These are phyloP conservation scores for Caenorhabditis latens DNA, from an alignment of 1,140 invertebrate genomes.

Conservation along the genomic window DNA sequence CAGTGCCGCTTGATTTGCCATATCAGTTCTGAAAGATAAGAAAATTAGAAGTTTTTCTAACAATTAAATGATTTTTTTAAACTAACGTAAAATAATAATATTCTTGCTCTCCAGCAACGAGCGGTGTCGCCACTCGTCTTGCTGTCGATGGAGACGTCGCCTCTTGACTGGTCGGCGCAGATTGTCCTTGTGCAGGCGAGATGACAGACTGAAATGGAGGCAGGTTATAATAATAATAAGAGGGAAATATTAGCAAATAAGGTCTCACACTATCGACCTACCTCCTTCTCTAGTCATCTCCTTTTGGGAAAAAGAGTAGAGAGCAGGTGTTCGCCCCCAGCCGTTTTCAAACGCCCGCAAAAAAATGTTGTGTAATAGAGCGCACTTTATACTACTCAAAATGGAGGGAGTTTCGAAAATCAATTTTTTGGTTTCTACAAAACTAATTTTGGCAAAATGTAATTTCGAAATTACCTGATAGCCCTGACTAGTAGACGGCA, in stretches of 20 bases:
- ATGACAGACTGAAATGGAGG: neutral
- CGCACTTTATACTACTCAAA: neutral
- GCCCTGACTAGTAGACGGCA: constrained; percentile 24
- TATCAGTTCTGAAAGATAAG: constrained; percentile 23
- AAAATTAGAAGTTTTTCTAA: neutral
- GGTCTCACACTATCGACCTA: neutral
- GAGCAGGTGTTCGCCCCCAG: neutral
- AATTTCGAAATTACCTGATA: neutral
- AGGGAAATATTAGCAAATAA: neutral
- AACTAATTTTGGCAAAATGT: neutral
- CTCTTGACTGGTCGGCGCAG: constrained; percentile 14
- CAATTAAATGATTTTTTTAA: neutral
- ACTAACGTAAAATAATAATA: constrained; percentile 52
- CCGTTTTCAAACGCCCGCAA: neutral
- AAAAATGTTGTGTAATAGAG: neutral
- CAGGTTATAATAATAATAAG: neutral
- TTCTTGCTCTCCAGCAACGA: neutral
- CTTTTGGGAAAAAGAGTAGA: neutral
- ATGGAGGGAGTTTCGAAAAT: neutral
- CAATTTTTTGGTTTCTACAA: neutral
- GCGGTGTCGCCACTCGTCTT: constrained; percentile 5
- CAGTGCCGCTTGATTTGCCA: constrained; percentile 29
- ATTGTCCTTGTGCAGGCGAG: neutral
- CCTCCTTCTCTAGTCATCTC: neutral
- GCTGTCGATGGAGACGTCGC: neutral